Conservation (phyloP, 2,888 invertebrate genomes). For the Pilophorus perplexus region DNA sequence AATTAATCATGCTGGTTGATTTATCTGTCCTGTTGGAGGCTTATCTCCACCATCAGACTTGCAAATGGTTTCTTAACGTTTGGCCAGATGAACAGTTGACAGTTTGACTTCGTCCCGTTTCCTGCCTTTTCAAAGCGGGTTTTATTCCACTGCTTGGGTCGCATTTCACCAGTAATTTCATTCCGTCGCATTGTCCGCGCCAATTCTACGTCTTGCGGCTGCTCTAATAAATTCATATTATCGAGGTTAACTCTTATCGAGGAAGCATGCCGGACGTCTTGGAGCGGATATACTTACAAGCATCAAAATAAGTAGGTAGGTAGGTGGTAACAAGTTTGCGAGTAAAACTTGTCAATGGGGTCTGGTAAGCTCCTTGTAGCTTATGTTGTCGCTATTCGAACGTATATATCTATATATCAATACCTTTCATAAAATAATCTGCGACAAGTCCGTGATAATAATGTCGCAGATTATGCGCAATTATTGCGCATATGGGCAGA, state of each 20-base stretch:
- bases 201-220: not conserved
- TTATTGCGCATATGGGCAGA: too few species aligned
- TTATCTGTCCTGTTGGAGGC: not conserved
- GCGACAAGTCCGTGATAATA: too few species aligned
- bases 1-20: slow-evolving; percentile 29
- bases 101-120: slow-evolving; percentile 10
- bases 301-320: too few species aligned
- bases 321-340: too few species aligned
- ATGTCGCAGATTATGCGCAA: too few species aligned
- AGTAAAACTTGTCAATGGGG: too few species aligned
- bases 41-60: slow-evolving; percentile 27
- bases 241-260: not conserved
- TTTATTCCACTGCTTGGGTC: not conserved
- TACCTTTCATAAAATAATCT: too few species aligned
- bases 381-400: too few species aligned
- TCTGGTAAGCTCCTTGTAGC: too few species aligned
- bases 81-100: slow-evolving; percentile 26
- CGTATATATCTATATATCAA: too few species aligned
- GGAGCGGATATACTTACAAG: too few species aligned
- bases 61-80: slow-evolving; percentile 19
- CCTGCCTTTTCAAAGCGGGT: not conserved
- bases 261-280: too few species aligned
- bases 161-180: not conserved
- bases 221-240: not conserved
- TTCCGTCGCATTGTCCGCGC: not conserved